These are phyloP conservation scores for Cinclus mexicanus DNA, from an alignment of 2,113 vertebrate species.

Conservation along the genomic window DNA sequence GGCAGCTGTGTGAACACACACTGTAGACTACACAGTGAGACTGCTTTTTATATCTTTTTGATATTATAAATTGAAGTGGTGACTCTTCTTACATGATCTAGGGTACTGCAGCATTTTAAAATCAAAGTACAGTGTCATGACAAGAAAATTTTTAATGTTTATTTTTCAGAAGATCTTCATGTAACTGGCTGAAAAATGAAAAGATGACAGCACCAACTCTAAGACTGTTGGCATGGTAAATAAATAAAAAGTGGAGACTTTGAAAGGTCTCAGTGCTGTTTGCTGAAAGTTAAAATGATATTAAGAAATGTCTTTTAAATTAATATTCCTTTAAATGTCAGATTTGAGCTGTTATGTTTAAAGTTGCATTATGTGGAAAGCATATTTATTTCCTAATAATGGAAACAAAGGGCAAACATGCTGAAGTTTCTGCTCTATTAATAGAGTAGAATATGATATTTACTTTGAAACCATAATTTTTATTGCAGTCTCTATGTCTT, in stretches of 20 bases:
- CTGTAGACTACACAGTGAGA: neutral
- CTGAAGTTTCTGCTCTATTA: neutral
- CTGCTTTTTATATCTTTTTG: neutral
- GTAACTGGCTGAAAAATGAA: constrained; percentile 30
- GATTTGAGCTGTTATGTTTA: neutral
- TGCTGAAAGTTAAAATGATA: neutral
- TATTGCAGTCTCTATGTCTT: neutral
- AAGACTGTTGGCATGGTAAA: constrained; percentile 53
- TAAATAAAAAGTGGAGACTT: neutral
- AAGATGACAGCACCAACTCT: neutral
- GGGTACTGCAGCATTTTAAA: neutral
- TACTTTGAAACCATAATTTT: neutral
- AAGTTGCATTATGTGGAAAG: neutral
- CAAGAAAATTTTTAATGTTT: neutral
- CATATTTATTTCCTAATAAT: neutral
- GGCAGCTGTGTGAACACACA: neutral
- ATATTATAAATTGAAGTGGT: neutral
- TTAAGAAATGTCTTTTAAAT: neutral
- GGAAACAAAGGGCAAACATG: neutral
- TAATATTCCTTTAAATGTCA: neutral
- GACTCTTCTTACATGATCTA: neutral
- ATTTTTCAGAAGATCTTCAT: neutral
- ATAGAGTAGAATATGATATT: neutral
- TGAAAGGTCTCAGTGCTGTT: neutral
- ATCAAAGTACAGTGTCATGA: neutral